These are phyloP conservation scores for Erinaceus europaeus DNA, from an alignment of 2,113 vertebrate genomes.

Conservation along the genomic window DNA sequence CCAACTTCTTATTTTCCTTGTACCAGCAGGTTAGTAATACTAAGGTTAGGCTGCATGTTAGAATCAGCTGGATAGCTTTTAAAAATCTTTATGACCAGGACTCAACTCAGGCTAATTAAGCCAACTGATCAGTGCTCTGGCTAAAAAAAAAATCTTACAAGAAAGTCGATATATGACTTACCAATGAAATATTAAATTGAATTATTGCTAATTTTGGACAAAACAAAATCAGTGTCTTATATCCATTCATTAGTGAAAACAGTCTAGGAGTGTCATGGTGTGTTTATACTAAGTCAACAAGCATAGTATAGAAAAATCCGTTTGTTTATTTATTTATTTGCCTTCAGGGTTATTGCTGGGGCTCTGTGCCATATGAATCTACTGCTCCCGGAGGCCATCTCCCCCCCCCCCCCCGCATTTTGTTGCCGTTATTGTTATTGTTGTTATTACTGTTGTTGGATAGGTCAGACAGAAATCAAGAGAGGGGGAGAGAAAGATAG, in stretches of 20 bases:
- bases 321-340: too few species aligned
- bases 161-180: not conserved
- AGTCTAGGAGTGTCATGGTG: not conserved
- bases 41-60: not conserved
- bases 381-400: too few species aligned
- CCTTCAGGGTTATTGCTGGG: too few species aligned
- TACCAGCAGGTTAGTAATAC: not conserved
- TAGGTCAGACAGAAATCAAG: too few species aligned
- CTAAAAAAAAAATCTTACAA: too few species aligned
- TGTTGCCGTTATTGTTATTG: too few species aligned
- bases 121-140: too few species aligned
- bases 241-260: not conserved
- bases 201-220: not conserved
- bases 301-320: not conserved
- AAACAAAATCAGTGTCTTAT: not conserved
- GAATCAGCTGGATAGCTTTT: constrained; percentile 3
- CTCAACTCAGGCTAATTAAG: not conserved
- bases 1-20: not conserved
- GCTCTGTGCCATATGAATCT: too few species aligned
- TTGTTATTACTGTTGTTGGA: too few species aligned
- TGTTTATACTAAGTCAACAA: constrained; percentile 11
- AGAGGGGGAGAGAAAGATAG: too few species aligned
- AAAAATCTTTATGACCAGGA: not conserved
- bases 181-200: not conserved
- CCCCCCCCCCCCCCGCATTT: too few species aligned